Conservation (phyloP, 2,797 vertebrate genomes). For the Allochrocebus solatus region DNA sequence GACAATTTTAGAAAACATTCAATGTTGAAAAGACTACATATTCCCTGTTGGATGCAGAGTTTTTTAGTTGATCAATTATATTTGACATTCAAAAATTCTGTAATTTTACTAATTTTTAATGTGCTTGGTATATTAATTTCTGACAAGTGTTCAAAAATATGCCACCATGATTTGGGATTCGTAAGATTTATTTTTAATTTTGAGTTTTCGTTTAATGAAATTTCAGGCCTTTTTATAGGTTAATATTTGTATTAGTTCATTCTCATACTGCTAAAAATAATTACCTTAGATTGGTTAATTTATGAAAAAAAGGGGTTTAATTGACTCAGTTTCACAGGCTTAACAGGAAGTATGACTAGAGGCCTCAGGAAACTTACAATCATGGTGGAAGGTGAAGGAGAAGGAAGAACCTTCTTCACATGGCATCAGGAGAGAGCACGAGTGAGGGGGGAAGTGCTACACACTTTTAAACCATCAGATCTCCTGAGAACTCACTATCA, state of each 20-base stretch:
- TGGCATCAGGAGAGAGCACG: not conserved
- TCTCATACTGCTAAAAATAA: too few species aligned
- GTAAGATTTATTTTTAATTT: constrained; percentile 26
- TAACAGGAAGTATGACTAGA: too few species aligned
- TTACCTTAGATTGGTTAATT: too few species aligned
- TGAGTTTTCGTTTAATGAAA: not conserved
- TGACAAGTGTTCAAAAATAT: not conserved
- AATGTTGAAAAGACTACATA: not conserved
- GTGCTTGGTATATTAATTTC: not conserved
- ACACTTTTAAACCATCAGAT: not conserved
- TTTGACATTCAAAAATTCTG: not conserved
- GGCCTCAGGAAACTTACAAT: too few species aligned
- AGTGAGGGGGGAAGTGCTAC: not conserved
- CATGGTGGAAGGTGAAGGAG: too few species aligned
- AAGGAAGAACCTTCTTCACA: not conserved
- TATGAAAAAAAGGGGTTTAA: too few species aligned
- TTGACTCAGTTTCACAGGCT: too few species aligned
- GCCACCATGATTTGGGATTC: not conserved
- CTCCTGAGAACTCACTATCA: not conserved
- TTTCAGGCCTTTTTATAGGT: not conserved
- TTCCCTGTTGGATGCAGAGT: not conserved
- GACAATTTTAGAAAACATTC: constrained; percentile 2
- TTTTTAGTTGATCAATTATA: not conserved
- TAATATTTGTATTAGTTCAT: not conserved
- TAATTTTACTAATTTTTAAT: not conserved